These are phyloP conservation scores for Phataginus tricuspis DNA, from an alignment of 2,797 vertebrate species.

Conservation along the genomic window DNA sequence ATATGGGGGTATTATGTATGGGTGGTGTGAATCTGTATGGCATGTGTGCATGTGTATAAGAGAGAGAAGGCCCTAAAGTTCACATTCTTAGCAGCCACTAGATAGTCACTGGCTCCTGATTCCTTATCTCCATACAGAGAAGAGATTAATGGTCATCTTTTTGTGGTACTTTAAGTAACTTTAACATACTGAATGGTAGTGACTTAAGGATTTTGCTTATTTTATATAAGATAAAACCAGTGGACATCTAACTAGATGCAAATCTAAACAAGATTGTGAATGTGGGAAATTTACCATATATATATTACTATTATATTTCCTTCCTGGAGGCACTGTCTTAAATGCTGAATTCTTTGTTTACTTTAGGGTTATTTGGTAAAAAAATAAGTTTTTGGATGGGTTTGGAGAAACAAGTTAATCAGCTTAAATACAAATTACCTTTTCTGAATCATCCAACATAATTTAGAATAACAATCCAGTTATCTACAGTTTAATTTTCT, in stretches of 20 bases:
- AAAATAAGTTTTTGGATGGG: conserved; percentile 21
- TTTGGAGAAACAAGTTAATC: conserved; percentile 6
- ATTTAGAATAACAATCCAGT: background rate
- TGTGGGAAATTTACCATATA: conserved; percentile 10
- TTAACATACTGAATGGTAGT: background rate
- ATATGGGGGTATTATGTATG: background rate
- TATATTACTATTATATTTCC: conserved; percentile 19
- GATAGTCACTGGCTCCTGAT: background rate
- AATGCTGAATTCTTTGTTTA: conserved; percentile 11
- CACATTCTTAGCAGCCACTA: background rate
- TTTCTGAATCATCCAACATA: conserved; percentile 13
- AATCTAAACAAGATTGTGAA: conserved; percentile 8
- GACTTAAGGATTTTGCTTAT: conserved; percentile 12
- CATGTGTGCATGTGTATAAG: background rate
- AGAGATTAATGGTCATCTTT: background rate
- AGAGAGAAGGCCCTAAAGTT: background rate
- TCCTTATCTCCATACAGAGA: background rate
- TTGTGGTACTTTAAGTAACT: background rate
- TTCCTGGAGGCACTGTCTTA: background rate
- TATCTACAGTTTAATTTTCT: conserved; percentile 4
- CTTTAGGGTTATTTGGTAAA: conserved; percentile 33
- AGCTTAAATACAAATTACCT: conserved; percentile 11
- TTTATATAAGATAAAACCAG: conserved; percentile 13
- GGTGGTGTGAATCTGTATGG: background rate
- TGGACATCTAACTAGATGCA: background rate